These are phyloP conservation scores for Tricholauxania praeusta DNA, from an alignment of 2,888 invertebrate species.

Conservation along the genomic window DNA sequence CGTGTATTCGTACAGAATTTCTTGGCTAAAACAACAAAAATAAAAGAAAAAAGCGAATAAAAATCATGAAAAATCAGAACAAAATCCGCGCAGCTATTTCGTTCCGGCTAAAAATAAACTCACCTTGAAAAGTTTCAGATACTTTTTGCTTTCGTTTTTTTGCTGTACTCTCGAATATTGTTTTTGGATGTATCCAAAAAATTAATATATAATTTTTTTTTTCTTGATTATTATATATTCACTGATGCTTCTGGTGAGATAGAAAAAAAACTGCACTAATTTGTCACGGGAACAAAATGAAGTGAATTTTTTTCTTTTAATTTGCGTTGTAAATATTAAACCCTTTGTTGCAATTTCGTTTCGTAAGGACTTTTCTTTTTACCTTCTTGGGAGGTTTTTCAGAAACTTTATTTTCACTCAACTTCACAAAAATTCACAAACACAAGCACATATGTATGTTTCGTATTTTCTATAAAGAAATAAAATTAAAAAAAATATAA, in stretches of 20 bases:
- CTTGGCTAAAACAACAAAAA: slow-evolving; percentile 37
- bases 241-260: no score
- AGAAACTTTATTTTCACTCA: slow-evolving; percentile 37
- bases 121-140: slow-evolving; percentile 68
- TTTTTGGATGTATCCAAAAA: slow-evolving; percentile 26
- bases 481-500: slow-evolving; percentile 29
- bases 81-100: slow-evolving; percentile 61
- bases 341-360: slow-evolving; percentile 42
- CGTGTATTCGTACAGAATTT: slow-evolving; percentile 26
- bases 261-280: no score
- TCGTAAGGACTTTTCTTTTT: slow-evolving; percentile 51
- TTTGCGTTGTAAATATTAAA: slow-evolving; percentile 43
- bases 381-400: slow-evolving; percentile 9
- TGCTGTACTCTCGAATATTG: slow-evolving; percentile 15
- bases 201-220: slow-evolving; percentile 33
- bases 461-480: slow-evolving; percentile 40
- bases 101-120: slow-evolving; percentile 66
- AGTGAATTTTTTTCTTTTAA: background rate
- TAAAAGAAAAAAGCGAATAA: slow-evolving; percentile 40
- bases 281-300: no score
- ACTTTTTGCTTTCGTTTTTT: slow-evolving; percentile 46
- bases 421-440: slow-evolving; percentile 49
- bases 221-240: background rate
- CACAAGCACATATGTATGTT: slow-evolving; percentile 45
- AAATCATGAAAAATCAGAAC: slow-evolving; percentile 48